Evolutionary conservation across 2,888 invertebrate species (phyloP), one percentile per base, ranked within the genome.

Genomic region (Zygogramma bicolorata): DNA sequence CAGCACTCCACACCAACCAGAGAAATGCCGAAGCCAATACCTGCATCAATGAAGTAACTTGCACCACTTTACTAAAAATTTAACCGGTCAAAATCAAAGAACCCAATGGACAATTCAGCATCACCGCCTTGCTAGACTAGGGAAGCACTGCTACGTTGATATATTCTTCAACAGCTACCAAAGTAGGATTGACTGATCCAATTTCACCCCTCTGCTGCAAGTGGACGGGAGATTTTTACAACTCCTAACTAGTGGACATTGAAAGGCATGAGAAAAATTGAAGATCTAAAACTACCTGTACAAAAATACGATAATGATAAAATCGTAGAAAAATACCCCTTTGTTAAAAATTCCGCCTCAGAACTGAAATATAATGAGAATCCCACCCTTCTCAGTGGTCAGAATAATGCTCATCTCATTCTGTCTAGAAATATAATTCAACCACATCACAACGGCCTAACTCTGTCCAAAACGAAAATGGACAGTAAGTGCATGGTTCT

Each of bases 331-430:
- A 42, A 42, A 63, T 63, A 25, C 25, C 63, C 63, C 1, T 63
- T 25, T 10, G 20, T 63, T 10, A 7, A 63, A 63, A n/a, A n/a
- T n/a, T n/a, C n/a, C n/a, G n/a, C n/a, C n/a, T n/a, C n/a, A n/a
- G n/a, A n/a, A n/a, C n/a, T n/a, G n/a, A n/a, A n/a, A n/a, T n/a
- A 13, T 7, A 7, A 15, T 4, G 31, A 29, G 13, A 60, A 27
- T 31, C 61, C 61, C 7, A 3, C 5, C 8, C 3, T 63, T 8
- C 46, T 63, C 5, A 63, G 5, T 0, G 63, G 63, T 25, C 46
- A 42, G 10, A 63, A 63, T 27, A 63, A 63, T 29, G 42, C 15
- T 25, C 22, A 46, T 25, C 27, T 42, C 5, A 62, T 38, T 62
- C 38, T 42, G 13, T 62, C 62, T 3, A 13, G 46, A 42, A 38